Evolutionary conservation across 2,888 invertebrate species (phyloP).

Genomic region (Anodontia alba): DNA sequence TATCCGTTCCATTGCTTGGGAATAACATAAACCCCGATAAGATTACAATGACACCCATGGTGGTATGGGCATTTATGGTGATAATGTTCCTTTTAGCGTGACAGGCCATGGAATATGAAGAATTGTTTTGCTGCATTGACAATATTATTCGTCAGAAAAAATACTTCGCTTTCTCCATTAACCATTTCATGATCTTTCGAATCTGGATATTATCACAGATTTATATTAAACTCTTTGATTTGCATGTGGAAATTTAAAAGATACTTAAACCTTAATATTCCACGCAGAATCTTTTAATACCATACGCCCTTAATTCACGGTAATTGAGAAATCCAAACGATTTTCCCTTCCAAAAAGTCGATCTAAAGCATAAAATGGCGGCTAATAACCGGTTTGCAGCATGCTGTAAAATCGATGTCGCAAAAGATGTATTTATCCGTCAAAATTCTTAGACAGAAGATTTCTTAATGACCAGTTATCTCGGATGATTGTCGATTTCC

Average conservation of each 20-base stretch:
- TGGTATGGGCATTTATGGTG: too few relatives aligned
- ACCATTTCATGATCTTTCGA: conserved; percentile 6
- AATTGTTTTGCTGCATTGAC: not conserved
- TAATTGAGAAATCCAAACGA: conserved; percentile 19
- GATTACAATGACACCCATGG: too few relatives aligned
- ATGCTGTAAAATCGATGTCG: conserved; percentile 10
- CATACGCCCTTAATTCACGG: conserved; percentile 13
- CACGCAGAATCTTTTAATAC: conserved; percentile 9
- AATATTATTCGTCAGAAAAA: conserved; percentile 15
- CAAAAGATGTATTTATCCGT: conserved; percentile 26
- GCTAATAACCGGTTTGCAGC: conserved; percentile 1
- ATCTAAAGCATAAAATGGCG: conserved; percentile 21
- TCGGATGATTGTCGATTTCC: conserved; percentile 2
- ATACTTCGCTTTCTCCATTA: not conserved
- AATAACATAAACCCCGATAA: too few relatives aligned
- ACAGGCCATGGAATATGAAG: too few relatives aligned
- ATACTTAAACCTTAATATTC: conserved; percentile 13
- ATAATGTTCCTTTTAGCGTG: too few relatives aligned
- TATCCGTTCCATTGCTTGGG: too few relatives aligned
- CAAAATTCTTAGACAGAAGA: conserved; percentile 24
- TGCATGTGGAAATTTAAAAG: conserved; percentile 21
- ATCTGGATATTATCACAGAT: conserved; percentile 6
- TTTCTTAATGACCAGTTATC: conserved; percentile 19
- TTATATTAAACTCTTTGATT: conserved; percentile 9
- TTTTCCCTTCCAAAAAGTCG: conserved; percentile 17